Conservation (phyloP, 92 coral and sea anemone species). For the Heliopora coerulea region DNA sequence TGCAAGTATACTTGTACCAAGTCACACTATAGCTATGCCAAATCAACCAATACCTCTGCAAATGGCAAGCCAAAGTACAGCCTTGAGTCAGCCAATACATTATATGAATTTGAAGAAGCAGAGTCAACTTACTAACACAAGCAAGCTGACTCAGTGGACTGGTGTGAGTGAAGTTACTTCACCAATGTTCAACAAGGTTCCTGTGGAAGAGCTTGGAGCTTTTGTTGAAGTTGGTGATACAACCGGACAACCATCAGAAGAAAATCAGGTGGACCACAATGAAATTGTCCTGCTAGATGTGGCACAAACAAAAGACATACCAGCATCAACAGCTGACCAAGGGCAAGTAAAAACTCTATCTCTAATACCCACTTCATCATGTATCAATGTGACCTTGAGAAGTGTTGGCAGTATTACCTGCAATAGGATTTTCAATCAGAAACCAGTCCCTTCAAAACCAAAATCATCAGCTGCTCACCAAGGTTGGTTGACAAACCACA, state of each 20-base stretch:
- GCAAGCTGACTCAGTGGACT: conserved; percentile 7
- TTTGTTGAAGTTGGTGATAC: conserved; percentile 1
- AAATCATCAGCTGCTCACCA: neutral
- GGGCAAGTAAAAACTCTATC: neutral
- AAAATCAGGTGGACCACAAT: neutral
- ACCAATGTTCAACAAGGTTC: neutral
- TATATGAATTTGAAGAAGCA: neutral
- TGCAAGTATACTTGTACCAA: too few relatives aligned
- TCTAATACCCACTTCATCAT: conserved; percentile 21
- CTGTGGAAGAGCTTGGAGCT: conserved; percentile 1
- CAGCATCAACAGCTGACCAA: neutral
- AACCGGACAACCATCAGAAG: neutral
- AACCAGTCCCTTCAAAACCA: neutral
- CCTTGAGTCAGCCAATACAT: neutral
- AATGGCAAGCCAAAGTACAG: neutral
- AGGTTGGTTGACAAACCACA: neutral
- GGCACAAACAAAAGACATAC: neutral
- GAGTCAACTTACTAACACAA: neutral
- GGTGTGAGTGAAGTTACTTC: neutral
- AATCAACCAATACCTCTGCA: too few relatives aligned
- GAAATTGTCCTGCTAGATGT: neutral
- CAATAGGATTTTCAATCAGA: conserved; percentile 13
- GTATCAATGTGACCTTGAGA: conserved; percentile 32
- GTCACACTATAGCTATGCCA: too few relatives aligned
- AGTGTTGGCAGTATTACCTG: conserved; percentile 26